Conservation (phyloP, 2,113 vertebrate species). For the Cavia aperea region DNA sequence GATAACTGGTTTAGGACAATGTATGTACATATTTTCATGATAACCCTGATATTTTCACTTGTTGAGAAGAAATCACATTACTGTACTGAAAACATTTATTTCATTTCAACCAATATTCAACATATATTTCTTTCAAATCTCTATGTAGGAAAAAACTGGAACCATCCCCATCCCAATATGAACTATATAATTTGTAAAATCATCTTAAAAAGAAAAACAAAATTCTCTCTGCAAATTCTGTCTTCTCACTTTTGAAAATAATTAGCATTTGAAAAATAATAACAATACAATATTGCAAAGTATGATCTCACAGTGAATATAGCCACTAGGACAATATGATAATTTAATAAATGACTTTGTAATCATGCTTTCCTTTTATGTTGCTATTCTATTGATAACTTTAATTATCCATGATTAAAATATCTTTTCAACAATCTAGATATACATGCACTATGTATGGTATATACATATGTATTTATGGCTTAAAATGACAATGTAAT, state of each 20-base stretch:
- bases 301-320: not conserved
- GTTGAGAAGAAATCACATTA: not conserved
- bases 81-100: not conserved
- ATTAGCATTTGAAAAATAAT: slow-evolving; percentile 28
- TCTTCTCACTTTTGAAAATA: slow-evolving; percentile 16
- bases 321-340: slow-evolving; percentile 8
- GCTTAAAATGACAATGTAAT: slow-evolving; percentile 39
- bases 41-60: not conserved
- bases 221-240: slow-evolving; percentile 23
- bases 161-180: not conserved
- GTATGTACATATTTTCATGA: slow-evolving; percentile 14
- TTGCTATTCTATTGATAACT: slow-evolving; percentile 8
- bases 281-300: not conserved
- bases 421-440: slow-evolving; percentile 41
- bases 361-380: slow-evolving; percentile 14
- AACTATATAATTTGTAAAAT: not conserved
- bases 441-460: not conserved
- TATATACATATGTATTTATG: slow-evolving; percentile 21
- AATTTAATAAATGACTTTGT: slow-evolving; percentile 39
- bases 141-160: not conserved
- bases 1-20: not conserved
- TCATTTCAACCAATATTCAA: not conserved
- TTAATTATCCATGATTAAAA: slow-evolving; percentile 43
- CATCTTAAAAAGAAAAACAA: slow-evolving; percentile 7
- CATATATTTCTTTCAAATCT: not conserved